A percentile compares a stretch with the other conserved stretches of the same genome.
phyloP scores from a whole-genome alignment of 1,140 invertebrate genomes.

The Camponotus vicinus region DNA sequence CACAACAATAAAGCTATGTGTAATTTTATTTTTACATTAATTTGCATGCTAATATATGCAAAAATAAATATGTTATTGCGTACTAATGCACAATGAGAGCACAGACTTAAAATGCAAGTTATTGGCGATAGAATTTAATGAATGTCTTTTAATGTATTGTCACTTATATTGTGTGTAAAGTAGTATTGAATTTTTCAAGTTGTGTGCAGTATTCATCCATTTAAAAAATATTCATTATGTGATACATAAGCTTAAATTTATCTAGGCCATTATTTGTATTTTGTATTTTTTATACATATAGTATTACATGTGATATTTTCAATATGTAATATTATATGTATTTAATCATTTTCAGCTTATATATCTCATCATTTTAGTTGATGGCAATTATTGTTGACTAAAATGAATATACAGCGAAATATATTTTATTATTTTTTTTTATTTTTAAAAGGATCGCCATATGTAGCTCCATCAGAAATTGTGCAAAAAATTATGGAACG shows the following conservation, averaged over 20 bases:
- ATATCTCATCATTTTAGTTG: conserved; percentile 6
- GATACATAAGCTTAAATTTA: not conserved
- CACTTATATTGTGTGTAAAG: conserved; percentile 4
- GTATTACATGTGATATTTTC: no score
- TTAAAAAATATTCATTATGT: conserved; percentile 20
- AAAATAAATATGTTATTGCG: not conserved
- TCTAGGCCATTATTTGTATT: not conserved
- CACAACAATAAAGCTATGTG: not conserved
- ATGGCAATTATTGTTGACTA: not conserved
- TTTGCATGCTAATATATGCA: conserved; percentile 31
- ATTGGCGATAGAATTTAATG: not conserved
- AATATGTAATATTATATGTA: not conserved
- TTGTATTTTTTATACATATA: not conserved
- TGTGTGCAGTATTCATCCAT: not conserved
- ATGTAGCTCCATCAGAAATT: conserved; percentile 87
- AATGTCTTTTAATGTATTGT: not conserved
- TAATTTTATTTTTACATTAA: conserved; percentile 4
- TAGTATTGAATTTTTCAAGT: not conserved
- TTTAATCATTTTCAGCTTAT: conserved; percentile 14
- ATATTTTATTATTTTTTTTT: conserved; percentile 30
- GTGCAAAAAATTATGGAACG: conserved; percentile 88
- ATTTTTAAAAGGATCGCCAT: conserved; percentile 84
- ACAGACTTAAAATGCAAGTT: not conserved
- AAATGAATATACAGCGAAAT: conserved; percentile 16
- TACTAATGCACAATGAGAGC: conserved; percentile 2